These are phyloP conservation scores for fruit fly (Drosophila melanogaster) DNA, from an alignment of 1,140 invertebrate species.

Conservation along the genomic window Release_6_plus_ISO1_MT NT_033779.5:15620501-15621000, in stretches of 20 bases:
- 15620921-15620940: not conserved
- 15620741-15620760: constrained; percentile 75
- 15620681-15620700: constrained; percentile 20
- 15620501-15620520: constrained; percentile 29
- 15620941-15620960: not conserved
- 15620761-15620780: constrained; percentile 63
- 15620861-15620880: constrained; percentile 36
- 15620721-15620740: constrained; percentile 68
- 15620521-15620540: constrained; percentile 42
- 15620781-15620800: constrained; percentile 17
- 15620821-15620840: not conserved
- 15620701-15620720: constrained; percentile 56
- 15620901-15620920: constrained; percentile 19
- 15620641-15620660: constrained; percentile 83
- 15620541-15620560: constrained; percentile 33
- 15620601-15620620: constrained; percentile 69
- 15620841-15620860: not conserved
- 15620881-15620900: constrained; percentile 24
- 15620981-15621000: not conserved
- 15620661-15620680: constrained; percentile 74
- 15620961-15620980: not conserved
- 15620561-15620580: constrained; percentile 2
- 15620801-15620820: constrained; percentile 8
- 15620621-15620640: constrained; percentile 80
- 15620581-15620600: constrained; percentile 35